Base-by-base conservation (phyloP, 2,797 vertebrate genomes). In the Philypnodon macrostomus region DNA sequence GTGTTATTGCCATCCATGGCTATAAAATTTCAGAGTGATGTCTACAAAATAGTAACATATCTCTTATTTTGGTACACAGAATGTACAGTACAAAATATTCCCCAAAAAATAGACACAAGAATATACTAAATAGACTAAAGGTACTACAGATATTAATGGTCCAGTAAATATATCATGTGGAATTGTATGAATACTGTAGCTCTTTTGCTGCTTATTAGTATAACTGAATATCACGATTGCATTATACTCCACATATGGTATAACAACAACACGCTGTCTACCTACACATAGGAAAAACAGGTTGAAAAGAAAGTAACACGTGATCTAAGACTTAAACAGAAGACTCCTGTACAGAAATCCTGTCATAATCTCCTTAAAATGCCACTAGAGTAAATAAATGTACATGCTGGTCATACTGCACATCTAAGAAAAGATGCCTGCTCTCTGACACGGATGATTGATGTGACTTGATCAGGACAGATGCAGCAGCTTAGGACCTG, bases 1-100 rank as follows among this genome's bases (percentile, higher is more conserved):
- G 93, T 85, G 73, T 97, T 97, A 80, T 90, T 90, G 87, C 47
- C 77, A 57, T 96, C 96, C 97, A 99, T 98, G 72, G 75, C 86
- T 87, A 86, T 79, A 80, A 71, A 63, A 55, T 54, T 49, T 70
- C 70, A 68, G 67, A 65, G 26, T 40, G 72, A 47, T 19, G 50
- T 75, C 72, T 73, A 60, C 40, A 67, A 72, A 78, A 65, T 5
- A 47, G 23, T 1, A 0, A 58, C 23, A 50, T 2, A 5, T 53
- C 35, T 56, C 51, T 35, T 23, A 19, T 1, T 14, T 30, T 1
- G 14, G 5, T 5, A 48, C 49, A 26, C 9, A 47, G 34, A 7
- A 1, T 4, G 8, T 23, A n/a, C n/a, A n/a, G n/a, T n/a, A n/a
- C n/a, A n/a, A n/a, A n/a, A n/a, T n/a, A n/a, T n/a, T n/a, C n/a